Conservation (phyloP, 2,888 invertebrate genomes). For the Boloria euphrosyne region DNA sequence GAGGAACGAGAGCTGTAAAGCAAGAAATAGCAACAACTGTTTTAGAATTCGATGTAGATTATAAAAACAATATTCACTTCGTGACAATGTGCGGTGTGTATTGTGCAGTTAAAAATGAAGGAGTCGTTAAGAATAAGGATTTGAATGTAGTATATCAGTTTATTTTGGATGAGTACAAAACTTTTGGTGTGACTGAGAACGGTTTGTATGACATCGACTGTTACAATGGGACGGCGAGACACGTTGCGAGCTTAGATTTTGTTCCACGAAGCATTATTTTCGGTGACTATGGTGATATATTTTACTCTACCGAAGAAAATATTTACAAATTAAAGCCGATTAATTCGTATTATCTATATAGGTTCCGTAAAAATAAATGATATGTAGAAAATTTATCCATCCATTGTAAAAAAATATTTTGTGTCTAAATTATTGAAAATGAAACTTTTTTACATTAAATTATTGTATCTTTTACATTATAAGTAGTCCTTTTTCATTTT, state of each 20-base stretch:
- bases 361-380: conserved; percentile 50
- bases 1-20: conserved; percentile 52
- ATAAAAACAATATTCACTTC: conserved; percentile 61
- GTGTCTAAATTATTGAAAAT: too few relatives aligned
- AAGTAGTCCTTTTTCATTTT: too few relatives aligned
- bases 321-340: conserved; percentile 68
- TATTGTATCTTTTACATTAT: too few relatives aligned
- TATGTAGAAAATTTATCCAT: too few relatives aligned
- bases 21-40: conserved; percentile 58
- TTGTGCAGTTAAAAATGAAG: conserved; percentile 56
- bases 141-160: conserved; percentile 60
- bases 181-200: conserved; percentile 58
- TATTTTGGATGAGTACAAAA: conserved; percentile 57
- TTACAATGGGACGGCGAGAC: conserved; percentile 63
- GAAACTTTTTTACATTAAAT: too few relatives aligned
- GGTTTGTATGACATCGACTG: conserved; percentile 66
- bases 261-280: conserved; percentile 62
- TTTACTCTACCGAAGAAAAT: conserved; percentile 58
- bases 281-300: conserved; percentile 73
- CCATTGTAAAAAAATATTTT: too few relatives aligned
- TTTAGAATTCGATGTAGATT: conserved; percentile 69
- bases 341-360: conserved; percentile 64
- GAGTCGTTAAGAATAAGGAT: conserved; percentile 63
- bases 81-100: conserved; percentile 70
- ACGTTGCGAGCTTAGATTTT: conserved; percentile 58